These are phyloP conservation scores for Sisyra nigra DNA, from an alignment of 2,888 invertebrate species.

Conservation along the genomic window DNA sequence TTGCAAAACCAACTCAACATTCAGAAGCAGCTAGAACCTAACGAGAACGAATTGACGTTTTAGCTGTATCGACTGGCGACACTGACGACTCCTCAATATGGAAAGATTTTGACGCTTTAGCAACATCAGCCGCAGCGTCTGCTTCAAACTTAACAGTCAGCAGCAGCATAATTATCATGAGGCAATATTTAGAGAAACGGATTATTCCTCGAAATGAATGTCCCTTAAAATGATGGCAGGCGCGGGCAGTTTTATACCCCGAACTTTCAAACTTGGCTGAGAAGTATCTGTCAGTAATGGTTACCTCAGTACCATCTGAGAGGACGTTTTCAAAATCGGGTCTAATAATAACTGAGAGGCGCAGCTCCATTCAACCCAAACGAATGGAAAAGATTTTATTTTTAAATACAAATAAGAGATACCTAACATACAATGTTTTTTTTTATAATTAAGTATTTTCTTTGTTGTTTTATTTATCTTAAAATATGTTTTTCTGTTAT, in stretches of 20 bases:
- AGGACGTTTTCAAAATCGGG: conserved; percentile 15
- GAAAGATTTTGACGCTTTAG: conserved; percentile 11
- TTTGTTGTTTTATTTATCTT: neutral
- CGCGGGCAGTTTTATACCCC: conserved; percentile 8
- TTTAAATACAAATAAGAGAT: conserved; percentile 16
- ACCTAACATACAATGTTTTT: conserved; percentile 9
- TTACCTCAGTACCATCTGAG: conserved; percentile 14
- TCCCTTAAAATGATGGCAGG: conserved; percentile 8
- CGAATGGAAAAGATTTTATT: conserved; percentile 17
- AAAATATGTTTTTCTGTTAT: conserved; percentile 1
- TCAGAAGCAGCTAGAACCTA: conserved; percentile 10
- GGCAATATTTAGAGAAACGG: conserved; percentile 7
- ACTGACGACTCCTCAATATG: conserved; percentile 11
- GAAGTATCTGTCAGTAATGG: conserved; percentile 9
- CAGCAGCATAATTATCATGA: conserved; percentile 5
- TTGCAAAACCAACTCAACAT: conserved; percentile 14
- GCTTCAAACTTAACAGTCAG: conserved; percentile 6
- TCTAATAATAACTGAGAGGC: conserved; percentile 16
- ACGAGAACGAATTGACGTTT: conserved; percentile 11
- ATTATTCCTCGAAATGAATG: conserved; percentile 8
- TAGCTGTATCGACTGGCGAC: conserved; percentile 13
- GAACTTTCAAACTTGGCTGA: conserved; percentile 8
- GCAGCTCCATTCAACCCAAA: conserved; percentile 13
- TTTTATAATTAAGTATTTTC: neutral
- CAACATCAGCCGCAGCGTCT: conserved; percentile 7